Base-by-base conservation (phyloP, 1,140 invertebrate genomes). In the Laupala kohalensis region DNA sequence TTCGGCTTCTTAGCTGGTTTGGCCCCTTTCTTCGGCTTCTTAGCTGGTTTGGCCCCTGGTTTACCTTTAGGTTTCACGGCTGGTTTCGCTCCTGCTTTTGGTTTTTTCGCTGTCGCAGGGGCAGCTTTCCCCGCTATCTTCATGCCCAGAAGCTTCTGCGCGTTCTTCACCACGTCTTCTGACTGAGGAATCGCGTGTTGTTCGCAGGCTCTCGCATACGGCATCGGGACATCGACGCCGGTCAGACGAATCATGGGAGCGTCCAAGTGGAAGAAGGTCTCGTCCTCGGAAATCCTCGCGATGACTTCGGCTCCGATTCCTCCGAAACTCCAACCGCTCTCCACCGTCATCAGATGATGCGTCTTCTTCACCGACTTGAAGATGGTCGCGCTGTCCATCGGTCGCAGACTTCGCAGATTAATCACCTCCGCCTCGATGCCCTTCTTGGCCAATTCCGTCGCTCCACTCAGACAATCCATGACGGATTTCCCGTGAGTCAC, bases 161-260 rank as follows among this genome's bases (percentile, higher is more conserved):
- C 67, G 12, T 12, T 25, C 15, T 78, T 73, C 6, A 65, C 77
- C 69, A 79, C 76, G 66, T 79, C 76, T 66, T 81, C 76, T 6
- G 81, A 75, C 75, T 84, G 84, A 27, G 89, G 90, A 19, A 88
- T 77, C 37, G 86, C 83, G 25, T 79, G 78, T 19, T 81, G 78
- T 79, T 92, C 90, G 30, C 91, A 77, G 68, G 79, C 79, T 75
- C 86, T 86, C 2, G 88, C 83, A 78, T 92, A 92, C 12, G 90
- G 89, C 85, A 89, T 89, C 12, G 90, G 90, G 66, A 91, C 83
- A 80, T 92, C 90, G 5, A 87, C 87, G 24, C 87, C 89, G 3
- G 87, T 85, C 5, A 91, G 85, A 67, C 89, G 81, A 6, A 86
- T 74, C 23, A 88, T 81, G 23, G 90, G 90, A 12, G 89, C 86